Evolutionary conservation across 2,888 invertebrate species (phyloP).

Genomic region (Oxyscelio sp.): DNA sequence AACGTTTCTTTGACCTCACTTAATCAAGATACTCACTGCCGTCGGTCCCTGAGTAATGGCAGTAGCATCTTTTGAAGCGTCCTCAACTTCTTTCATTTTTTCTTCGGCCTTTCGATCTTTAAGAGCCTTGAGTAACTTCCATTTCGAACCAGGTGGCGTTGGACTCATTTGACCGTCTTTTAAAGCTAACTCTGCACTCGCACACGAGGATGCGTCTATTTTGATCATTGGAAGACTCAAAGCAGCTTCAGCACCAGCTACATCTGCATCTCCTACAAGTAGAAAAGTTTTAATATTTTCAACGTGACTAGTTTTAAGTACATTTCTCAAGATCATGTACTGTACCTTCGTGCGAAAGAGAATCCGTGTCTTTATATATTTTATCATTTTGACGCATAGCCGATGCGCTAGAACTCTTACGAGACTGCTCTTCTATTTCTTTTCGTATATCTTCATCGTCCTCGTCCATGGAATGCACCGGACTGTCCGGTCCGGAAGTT

Average conservation of each 20-base stretch:
- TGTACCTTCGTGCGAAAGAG: constrained; percentile 87
- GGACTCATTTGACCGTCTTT: constrained; percentile 87
- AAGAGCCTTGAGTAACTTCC: constrained; percentile 96
- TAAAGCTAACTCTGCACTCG: constrained; percentile 85
- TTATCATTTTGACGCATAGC: constrained; percentile 85
- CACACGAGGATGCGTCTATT: constrained; percentile 88
- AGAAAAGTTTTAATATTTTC: no score
- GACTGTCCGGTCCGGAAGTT: constrained; percentile 96
- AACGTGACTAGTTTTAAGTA: no score
- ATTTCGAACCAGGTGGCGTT: constrained; percentile 93
- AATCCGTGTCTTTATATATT: constrained; percentile 85
- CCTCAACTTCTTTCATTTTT: constrained; percentile 90
- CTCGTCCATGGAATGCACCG: constrained; percentile 92
- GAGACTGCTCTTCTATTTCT: constrained; percentile 88
- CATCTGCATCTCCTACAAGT: no score
- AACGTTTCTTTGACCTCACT: constrained; percentile 87
- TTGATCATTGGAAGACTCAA: constrained; percentile 89
- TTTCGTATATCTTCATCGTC: constrained; percentile 90
- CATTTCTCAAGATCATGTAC: no score
- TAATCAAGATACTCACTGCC: constrained; percentile 88
- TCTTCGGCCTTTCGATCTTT: constrained; percentile 97
- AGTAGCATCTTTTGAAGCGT: constrained; percentile 84
- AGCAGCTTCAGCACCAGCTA: constrained; percentile 84
- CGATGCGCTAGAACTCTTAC: constrained; percentile 88
- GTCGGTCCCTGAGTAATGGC: constrained; percentile 83